phyloP scores from a whole-genome alignment of 2,888 invertebrate species.

The Drosophila atripex region DNA sequence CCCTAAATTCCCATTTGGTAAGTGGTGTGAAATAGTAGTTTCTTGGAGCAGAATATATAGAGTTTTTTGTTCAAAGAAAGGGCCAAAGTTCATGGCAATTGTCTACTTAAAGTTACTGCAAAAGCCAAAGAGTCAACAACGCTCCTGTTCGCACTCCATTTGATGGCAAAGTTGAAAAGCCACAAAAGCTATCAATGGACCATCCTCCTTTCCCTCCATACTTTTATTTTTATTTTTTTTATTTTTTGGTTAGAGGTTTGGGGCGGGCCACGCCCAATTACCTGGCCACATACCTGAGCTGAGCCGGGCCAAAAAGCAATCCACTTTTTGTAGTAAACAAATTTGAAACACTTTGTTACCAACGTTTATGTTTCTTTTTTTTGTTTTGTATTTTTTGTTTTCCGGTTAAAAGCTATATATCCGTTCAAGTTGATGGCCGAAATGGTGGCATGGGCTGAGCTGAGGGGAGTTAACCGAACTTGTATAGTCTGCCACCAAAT shows the following conservation, averaged over 20 bases:
- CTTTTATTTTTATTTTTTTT: background rate
- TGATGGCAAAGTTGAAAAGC: constrained; percentile 52
- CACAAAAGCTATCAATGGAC: constrained; percentile 59
- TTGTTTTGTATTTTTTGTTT: background rate
- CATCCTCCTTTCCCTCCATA: background rate
- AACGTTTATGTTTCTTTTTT: constrained; percentile 41
- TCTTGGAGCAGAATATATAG: background rate
- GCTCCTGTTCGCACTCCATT: constrained; percentile 63
- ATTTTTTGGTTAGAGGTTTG: constrained; percentile 8
- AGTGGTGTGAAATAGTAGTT: background rate
- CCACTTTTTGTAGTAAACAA: constrained; percentile 67
- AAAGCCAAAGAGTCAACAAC: constrained; percentile 23
- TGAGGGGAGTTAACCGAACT: constrained; percentile 19
- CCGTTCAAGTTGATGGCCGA: constrained; percentile 9
- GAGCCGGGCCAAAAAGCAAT: constrained; percentile 59
- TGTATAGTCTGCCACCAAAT: constrained; percentile 15
- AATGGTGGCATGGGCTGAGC: background rate
- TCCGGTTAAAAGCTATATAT: constrained; percentile 38
- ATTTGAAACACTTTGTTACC: constrained; percentile 75
- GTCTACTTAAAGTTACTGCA: constrained; percentile 11
- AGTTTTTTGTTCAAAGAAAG: background rate
- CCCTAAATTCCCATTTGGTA: background rate
- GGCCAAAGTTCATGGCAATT: constrained; percentile 5
- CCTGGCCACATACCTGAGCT: constrained; percentile 44
- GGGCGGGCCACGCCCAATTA: constrained; percentile 57